A percentile compares a stretch with the other conserved stretches of the same genome.
Evolutionary conservation across 2,113 vertebrate species (phyloP).

Genomic region (Beaufortia kweichowensis): DNA sequence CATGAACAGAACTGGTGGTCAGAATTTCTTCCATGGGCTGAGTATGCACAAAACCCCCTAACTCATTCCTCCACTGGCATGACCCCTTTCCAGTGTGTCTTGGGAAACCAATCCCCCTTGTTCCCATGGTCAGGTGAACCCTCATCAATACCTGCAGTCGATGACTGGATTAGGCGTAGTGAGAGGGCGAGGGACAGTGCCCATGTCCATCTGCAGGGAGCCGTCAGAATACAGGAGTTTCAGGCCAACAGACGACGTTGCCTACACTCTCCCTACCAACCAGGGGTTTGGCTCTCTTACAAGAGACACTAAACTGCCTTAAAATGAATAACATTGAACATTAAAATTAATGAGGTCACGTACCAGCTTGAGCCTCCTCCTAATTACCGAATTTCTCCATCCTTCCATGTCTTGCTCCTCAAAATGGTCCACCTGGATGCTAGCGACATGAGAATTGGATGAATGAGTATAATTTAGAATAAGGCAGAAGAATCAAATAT

Average conservation of each 20-base stretch:
- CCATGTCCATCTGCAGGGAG: not conserved
- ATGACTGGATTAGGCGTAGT: not conserved
- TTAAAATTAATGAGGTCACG: no score
- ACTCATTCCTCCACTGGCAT: not conserved
- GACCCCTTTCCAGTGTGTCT: constrained; percentile 15
- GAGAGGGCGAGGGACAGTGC: not conserved
- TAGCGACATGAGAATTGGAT: no score
- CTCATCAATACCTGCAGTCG: not conserved
- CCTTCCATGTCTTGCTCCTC: no score
- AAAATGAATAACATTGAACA: no score
- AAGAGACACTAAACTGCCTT: no score
- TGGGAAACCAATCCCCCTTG: not conserved
- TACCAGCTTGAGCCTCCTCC: no score
- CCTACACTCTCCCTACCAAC: not conserved
- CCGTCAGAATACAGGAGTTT: not conserved
- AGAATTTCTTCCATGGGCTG: not conserved
- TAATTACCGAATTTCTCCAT: no score
- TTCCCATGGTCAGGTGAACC: constrained; percentile 6
- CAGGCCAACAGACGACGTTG: not conserved
- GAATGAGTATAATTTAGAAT: no score
- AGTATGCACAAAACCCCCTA: not conserved
- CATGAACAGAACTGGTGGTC: not conserved
- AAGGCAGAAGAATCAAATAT: no score
- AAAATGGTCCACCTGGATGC: no score
- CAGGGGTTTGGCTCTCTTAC: not conserved